Conservation (phyloP, 2,797 vertebrate species). For the Jordanella pulchra region DNA sequence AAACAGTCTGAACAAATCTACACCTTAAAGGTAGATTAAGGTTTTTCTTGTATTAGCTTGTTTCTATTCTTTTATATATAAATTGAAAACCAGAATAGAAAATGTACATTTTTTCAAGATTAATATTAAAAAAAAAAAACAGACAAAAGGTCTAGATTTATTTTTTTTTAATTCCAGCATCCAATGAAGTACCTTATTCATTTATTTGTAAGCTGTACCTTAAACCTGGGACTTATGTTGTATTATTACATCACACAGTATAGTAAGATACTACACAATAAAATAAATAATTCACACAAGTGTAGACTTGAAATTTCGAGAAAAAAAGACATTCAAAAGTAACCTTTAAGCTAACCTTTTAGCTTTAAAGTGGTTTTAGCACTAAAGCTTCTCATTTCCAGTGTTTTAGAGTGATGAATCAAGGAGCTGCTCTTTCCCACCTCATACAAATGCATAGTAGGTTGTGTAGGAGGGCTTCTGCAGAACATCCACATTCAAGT, state of each 20-base stretch:
- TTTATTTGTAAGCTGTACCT: background rate
- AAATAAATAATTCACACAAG: background rate
- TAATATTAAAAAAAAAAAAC: background rate
- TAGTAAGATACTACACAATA: background rate
- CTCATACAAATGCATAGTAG: background rate
- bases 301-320: background rate
- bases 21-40: no score
- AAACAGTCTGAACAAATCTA: no score
- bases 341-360: background rate
- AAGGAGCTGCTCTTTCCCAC: constrained; percentile 35
- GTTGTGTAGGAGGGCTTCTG: constrained; percentile 1
- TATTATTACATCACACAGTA: background rate
- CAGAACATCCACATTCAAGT: background rate
- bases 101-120: background rate
- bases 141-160: background rate
- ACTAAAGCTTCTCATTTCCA: background rate
- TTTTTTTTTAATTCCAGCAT: background rate
- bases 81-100: background rate
- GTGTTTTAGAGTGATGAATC: constrained; percentile 21
- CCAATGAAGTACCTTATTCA: background rate
- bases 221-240: background rate
- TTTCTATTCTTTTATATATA: no score
- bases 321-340: background rate
- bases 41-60: no score
- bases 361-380: constrained; percentile 30